A percentile compares a stretch with the other conserved stretches of the same genome.
Conservation (phyloP, 92 coral and sea anemone species). For the Umimayanthus kanabou region DNA sequence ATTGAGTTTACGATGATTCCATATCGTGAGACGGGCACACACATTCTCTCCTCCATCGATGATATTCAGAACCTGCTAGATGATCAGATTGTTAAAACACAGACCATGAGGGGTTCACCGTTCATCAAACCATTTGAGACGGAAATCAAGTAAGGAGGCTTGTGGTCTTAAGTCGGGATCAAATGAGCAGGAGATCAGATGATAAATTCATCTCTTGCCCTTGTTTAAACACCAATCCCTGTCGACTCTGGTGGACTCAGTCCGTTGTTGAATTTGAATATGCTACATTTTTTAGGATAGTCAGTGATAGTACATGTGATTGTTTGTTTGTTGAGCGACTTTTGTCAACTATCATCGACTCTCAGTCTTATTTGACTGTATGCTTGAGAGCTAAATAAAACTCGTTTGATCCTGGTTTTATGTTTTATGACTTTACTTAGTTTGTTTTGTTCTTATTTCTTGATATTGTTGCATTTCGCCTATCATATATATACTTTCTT, state of each 20-base stretch:
- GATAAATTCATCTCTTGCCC: background rate
- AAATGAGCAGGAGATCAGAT: background rate
- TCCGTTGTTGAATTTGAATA: too few relatives aligned
- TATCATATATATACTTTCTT: background rate
- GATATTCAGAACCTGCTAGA: conserved; percentile 96
- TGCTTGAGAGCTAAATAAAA: too few relatives aligned
- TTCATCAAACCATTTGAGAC: conserved; percentile 98
- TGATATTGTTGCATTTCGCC: background rate
- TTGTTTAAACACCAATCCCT: too few relatives aligned
- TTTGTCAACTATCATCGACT: too few relatives aligned
- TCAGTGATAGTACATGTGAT: too few relatives aligned
- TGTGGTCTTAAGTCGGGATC: background rate
- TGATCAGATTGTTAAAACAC: conserved; percentile 99
- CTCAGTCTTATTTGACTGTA: too few relatives aligned
- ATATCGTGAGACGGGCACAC: conserved; percentile 98
- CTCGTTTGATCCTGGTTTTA: too few relatives aligned
- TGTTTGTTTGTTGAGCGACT: too few relatives aligned
- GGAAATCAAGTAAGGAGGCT: conserved; percentile 81
- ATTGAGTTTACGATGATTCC: conserved; percentile 94
- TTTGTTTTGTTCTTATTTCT: background rate
- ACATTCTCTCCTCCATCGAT: conserved; percentile 94
- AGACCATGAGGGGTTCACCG: conserved; percentile 99
- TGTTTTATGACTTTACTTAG: background rate
- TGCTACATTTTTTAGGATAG: too few relatives aligned
- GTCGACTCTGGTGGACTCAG: background rate